Evolutionary conservation across 2,797 vertebrate genomes (phyloP).

Genomic region (Sus cebifrons): DNA sequence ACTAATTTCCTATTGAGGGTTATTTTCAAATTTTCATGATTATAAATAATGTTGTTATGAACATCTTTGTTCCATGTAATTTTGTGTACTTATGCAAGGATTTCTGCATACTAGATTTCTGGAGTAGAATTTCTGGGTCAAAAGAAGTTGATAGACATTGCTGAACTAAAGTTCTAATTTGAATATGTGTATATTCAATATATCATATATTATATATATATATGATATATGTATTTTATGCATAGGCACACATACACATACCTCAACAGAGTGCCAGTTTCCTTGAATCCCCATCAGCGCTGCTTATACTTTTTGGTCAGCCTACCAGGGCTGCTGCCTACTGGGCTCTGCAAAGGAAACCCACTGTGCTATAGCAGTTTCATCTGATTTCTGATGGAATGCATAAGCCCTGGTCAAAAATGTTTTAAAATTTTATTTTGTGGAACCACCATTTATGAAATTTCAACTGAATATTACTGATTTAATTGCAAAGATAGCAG

Average conservation of each 20-base stretch:
- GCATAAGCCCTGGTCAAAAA: background rate
- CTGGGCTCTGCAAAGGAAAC: background rate
- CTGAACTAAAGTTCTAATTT: slow-evolving; percentile 41
- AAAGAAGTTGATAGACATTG: background rate
- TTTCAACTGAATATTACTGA: slow-evolving; percentile 51
- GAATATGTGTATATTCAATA: background rate
- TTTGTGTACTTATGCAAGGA: background rate
- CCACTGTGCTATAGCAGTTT: background rate
- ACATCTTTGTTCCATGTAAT: slow-evolving; percentile 23
- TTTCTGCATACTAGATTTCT: slow-evolving; percentile 54
- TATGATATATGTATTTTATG: too few relatives aligned
- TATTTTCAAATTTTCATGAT: slow-evolving; percentile 29
- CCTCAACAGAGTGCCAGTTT: background rate
- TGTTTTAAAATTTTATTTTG: background rate
- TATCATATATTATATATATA: background rate
- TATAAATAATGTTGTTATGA: slow-evolving; percentile 50
- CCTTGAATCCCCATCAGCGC: background rate
- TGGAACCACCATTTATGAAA: slow-evolving; percentile 8
- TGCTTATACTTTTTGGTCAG: background rate
- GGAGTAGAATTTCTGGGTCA: slow-evolving; percentile 14
- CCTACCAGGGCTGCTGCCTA: background rate
- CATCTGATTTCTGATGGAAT: slow-evolving; percentile 40
- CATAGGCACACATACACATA: background rate
- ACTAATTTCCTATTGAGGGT: slow-evolving; percentile 26
- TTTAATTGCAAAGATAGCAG: background rate